phyloP scores from a whole-genome alignment of 2,888 invertebrate genomes.

The Oscheius sp. region DNA sequence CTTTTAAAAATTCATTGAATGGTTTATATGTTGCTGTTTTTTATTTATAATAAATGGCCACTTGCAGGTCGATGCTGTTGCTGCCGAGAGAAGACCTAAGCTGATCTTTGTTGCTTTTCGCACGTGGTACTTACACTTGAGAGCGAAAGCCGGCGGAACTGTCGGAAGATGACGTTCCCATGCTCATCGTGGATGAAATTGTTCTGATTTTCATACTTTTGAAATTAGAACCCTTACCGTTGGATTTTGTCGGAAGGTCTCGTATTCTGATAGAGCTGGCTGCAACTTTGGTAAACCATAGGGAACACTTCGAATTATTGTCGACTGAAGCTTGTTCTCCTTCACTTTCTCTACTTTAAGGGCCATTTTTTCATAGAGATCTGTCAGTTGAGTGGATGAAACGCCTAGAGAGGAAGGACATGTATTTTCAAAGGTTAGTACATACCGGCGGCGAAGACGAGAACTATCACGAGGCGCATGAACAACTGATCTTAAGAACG shows the following conservation, averaged over 20 bases:
- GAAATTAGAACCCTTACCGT: not conserved
- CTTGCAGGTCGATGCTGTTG: not conserved
- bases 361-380: constrained; percentile 9
- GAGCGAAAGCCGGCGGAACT: constrained; percentile 13
- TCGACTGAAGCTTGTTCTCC: constrained; percentile 6
- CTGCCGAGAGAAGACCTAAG: constrained; percentile 3
- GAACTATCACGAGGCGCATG: not conserved
- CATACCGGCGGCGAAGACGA: not conserved
- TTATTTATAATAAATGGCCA: not conserved
- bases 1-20: no score
- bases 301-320: constrained; percentile 14
- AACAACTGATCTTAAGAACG: not conserved
- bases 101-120: no score
- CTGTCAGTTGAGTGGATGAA: not conserved
- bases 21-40: not conserved
- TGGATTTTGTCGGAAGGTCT: constrained; percentile 12
- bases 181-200: constrained; percentile 10
- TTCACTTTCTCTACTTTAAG: constrained; percentile 3
- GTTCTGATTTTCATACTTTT: not conserved
- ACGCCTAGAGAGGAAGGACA: not conserved
- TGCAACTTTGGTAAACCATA: constrained; percentile 5
- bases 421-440: not conserved
- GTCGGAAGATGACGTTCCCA: constrained; percentile 15
- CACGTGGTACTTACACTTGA: constrained; percentile 6
- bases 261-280: constrained; percentile 28